These are phyloP conservation scores for Parazoanthus darwini DNA, from an alignment of 92 coral and sea anemone genomes.

Conservation along the genomic window DNA sequence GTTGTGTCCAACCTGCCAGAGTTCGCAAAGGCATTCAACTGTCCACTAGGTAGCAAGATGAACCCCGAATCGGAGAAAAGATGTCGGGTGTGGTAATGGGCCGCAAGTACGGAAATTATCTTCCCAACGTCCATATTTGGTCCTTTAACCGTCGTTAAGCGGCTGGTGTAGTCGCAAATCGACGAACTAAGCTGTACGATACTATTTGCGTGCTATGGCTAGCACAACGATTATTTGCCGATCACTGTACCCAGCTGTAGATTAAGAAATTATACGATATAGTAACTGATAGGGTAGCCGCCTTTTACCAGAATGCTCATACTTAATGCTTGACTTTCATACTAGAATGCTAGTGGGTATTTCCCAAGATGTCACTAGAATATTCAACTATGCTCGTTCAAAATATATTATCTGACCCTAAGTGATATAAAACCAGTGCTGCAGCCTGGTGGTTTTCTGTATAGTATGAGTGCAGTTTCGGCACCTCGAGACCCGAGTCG, in stretches of 20 bases:
- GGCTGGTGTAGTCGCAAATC: background rate
- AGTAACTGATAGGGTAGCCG: background rate
- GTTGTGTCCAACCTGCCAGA: conserved; percentile 74
- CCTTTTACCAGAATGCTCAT: too few relatives aligned
- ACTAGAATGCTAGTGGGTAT: too few relatives aligned
- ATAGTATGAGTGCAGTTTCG: too few relatives aligned
- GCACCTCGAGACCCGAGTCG: too few relatives aligned
- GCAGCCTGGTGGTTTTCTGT: too few relatives aligned
- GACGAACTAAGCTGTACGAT: background rate
- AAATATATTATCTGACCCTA: too few relatives aligned
- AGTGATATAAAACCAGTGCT: too few relatives aligned
- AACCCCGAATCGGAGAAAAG: conserved; percentile 68
- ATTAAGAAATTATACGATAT: too few relatives aligned
- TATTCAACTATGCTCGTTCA: too few relatives aligned
- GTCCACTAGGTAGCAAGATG: conserved; percentile 72
- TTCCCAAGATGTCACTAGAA: too few relatives aligned
- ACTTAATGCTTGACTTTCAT: too few relatives aligned
- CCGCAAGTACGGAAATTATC: background rate
- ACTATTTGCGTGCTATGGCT: background rate
- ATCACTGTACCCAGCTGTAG: background rate
- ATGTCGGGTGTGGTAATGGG: conserved; percentile 77
- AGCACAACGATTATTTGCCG: background rate
- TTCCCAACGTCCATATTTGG: background rate
- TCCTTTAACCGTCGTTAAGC: background rate
- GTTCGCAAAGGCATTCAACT: conserved; percentile 75